Percentiles rank a stretch among this genome's conserved stretches.
Evolutionary conservation across 2,113 vertebrate genomes (phyloP).

Genomic region (Rhipidura dahli): DNA sequence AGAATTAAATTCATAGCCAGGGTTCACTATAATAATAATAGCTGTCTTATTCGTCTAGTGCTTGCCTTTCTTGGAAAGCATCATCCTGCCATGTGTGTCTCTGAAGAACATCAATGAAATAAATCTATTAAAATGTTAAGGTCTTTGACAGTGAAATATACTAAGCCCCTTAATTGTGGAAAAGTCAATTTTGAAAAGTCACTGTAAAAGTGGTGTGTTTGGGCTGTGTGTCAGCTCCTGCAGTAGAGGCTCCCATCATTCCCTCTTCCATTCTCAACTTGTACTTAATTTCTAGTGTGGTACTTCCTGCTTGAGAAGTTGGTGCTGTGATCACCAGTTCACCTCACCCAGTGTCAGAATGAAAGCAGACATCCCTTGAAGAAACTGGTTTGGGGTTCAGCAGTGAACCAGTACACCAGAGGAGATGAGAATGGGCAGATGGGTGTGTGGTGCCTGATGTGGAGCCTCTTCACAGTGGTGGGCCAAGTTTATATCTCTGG

Average conservation of each 20-base stretch:
- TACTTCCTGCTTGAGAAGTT: not conserved
- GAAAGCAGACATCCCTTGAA: not conserved
- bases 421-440: not conserved
- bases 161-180: not conserved
- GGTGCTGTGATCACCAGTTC: not conserved
- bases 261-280: not conserved
- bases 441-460: not conserved
- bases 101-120: slow-evolving; percentile 36
- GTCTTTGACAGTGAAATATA: not conserved
- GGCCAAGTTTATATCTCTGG: not conserved
- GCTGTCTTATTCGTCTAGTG: not conserved
- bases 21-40: not conserved
- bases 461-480: not conserved
- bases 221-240: not conserved
- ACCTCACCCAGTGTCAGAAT: not conserved
- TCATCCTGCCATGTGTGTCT: not conserved
- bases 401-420: not conserved
- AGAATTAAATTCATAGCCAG: slow-evolving; percentile 32
- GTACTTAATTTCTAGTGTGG: not conserved
- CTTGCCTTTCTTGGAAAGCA: slow-evolving; percentile 29
- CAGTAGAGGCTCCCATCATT: not conserved
- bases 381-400: not conserved
- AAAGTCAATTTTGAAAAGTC: not conserved
- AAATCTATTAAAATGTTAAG: slow-evolving; percentile 45
- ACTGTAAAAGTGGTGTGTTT: not conserved